phyloP scores from a whole-genome alignment of 2,113 vertebrate genomes.

The Petrocephalus zakoni region DNA sequence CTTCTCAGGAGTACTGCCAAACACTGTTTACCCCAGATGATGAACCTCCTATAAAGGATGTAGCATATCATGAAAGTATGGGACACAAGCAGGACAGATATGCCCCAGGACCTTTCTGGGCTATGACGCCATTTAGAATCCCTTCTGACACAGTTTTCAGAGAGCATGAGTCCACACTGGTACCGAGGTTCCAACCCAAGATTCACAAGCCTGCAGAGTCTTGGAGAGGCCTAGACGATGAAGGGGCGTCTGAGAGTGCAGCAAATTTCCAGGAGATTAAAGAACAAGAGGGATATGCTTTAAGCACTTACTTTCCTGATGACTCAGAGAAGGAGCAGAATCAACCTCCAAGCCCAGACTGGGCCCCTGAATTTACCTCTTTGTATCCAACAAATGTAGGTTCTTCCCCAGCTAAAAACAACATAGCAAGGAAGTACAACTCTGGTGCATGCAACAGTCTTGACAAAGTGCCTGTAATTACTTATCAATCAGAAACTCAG shows the following conservation, averaged over 20 bases:
- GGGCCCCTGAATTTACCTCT: conserved; percentile 42
- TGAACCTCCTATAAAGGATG: conserved; percentile 57
- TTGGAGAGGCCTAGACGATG: conserved; percentile 50
- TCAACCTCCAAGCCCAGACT: conserved; percentile 56
- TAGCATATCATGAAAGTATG: conserved; percentile 65
- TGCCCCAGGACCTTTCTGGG: conserved; percentile 60
- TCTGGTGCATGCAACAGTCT: conserved; percentile 66
- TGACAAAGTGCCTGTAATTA: conserved; percentile 82
- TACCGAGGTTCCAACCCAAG: conserved; percentile 52
- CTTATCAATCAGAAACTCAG: conserved; percentile 62
- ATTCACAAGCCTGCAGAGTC: conserved; percentile 55
- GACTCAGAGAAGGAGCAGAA: conserved; percentile 49
- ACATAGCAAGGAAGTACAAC: conserved; percentile 48
- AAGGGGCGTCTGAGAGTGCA: conserved; percentile 18
- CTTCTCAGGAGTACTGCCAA: conserved; percentile 65
- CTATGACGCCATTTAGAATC: conserved; percentile 67
- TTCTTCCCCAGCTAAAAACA: conserved; percentile 38
- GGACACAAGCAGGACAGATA: conserved; percentile 67
- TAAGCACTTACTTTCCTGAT: not conserved
- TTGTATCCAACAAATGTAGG: conserved; percentile 31
- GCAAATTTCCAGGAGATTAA: conserved; percentile 10
- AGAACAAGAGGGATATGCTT: conserved; percentile 7
- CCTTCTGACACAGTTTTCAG: conserved; percentile 58
- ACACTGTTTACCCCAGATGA: conserved; percentile 59
- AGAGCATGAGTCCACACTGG: conserved; percentile 48